Percentiles rank a stretch among this genome's conserved stretches.
phyloP scores from a whole-genome alignment of 2,888 invertebrate species.

The Agrenia bidenticulata region DNA sequence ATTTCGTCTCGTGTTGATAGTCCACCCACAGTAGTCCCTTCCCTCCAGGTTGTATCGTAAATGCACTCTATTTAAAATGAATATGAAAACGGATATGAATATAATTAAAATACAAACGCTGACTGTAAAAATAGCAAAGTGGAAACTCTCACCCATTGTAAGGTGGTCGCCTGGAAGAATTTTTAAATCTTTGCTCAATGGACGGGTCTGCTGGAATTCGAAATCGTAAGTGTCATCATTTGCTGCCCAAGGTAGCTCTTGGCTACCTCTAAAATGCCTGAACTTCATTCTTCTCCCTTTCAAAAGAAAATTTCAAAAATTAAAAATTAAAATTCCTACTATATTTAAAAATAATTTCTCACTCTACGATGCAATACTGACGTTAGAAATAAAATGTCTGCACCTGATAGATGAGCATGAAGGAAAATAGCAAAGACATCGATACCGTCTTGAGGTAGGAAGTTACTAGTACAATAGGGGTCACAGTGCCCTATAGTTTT shows the following conservation, averaged over 20 bases:
- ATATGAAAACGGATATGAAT: neutral
- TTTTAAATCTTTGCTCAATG: constrained; percentile 19
- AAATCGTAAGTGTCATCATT: constrained; percentile 55
- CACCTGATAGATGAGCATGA: constrained; percentile 68
- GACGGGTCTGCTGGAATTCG: constrained; percentile 30
- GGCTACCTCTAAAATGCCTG: constrained; percentile 72
- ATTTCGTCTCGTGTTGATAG: constrained; percentile 83
- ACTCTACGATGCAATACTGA: no score
- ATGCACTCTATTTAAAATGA: constrained; percentile 80
- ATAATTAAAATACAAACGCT: neutral
- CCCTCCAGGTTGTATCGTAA: constrained; percentile 71
- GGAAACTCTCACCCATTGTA: constrained; percentile 22
- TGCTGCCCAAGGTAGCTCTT: constrained; percentile 73
- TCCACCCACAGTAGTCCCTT: constrained; percentile 63
- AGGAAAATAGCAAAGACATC: constrained; percentile 79
- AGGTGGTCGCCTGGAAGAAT: constrained; percentile 41
- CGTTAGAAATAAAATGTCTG: no score
- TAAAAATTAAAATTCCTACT: no score
- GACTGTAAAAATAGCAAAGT: neutral
- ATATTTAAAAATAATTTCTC: no score
- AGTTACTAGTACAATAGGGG: constrained; percentile 74
- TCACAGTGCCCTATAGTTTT: constrained; percentile 81
- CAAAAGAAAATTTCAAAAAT: no score
- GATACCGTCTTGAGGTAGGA: constrained; percentile 66
- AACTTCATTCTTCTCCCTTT: constrained; percentile 72